phyloP scores from a whole-genome alignment of 37 sponge, comb jelly and placozoan genomes.

The Diacarnus erythraeanus region DNA sequence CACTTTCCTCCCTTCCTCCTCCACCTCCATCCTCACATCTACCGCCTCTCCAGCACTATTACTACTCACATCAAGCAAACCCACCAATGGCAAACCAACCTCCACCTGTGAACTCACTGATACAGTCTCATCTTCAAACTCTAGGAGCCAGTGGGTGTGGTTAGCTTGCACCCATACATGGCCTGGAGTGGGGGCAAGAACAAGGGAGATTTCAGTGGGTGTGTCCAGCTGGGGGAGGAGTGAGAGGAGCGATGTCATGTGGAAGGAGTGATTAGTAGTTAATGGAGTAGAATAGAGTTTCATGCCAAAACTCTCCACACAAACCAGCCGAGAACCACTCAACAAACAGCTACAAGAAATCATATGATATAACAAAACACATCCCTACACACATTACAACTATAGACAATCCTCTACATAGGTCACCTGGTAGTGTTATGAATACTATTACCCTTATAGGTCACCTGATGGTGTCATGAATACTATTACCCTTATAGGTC shows the following conservation, averaged over 20 bases:
- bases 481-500: too few species aligned
- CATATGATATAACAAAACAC: too few species aligned
- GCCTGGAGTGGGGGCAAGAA: not conserved
- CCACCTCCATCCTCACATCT: conserved; percentile 5
- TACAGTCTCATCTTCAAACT: not conserved
- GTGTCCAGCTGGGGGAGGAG: not conserved
- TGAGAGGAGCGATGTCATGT: not conserved
- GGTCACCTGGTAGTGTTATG: too few species aligned
- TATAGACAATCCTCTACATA: too few species aligned
- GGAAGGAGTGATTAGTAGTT: not conserved
- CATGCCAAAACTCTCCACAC: not conserved
- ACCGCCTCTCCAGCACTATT: not conserved
- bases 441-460: too few species aligned
- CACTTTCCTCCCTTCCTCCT: not conserved
- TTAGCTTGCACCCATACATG: not conserved
- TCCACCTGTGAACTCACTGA: not conserved
- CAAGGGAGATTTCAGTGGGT: not conserved
- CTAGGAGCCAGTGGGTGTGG: conserved; percentile 25
- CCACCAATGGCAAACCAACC: not conserved
- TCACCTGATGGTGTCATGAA: too few species aligned
- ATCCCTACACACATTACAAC: too few species aligned
- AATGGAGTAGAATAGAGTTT: not conserved
- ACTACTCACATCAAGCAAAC: not conserved
- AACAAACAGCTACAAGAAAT: not conserved
- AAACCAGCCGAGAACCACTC: not conserved